Evolutionary conservation across 2,888 invertebrate genomes (phyloP).

Genomic region (Acanthosepion lycidas): DNA sequence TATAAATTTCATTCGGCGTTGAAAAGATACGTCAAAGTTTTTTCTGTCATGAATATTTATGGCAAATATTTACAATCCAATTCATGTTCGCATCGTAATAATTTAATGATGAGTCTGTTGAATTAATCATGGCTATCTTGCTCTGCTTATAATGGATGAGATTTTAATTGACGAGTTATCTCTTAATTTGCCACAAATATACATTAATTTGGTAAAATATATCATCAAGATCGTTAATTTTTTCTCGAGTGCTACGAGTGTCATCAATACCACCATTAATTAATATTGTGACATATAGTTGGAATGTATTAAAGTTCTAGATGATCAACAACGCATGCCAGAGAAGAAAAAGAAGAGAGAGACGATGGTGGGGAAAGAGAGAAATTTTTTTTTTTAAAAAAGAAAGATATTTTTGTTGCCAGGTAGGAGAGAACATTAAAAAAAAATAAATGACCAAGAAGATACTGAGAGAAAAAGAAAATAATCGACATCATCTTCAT

Average conservation of each 20-base stretch:
- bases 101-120: not conserved
- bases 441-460: no score
- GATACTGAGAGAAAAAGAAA: no score
- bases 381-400: no score
- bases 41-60: not conserved
- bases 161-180: conserved; percentile 33
- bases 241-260: not conserved
- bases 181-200: not conserved
- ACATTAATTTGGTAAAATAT: not conserved
- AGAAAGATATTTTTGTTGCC: no score
- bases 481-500: no score
- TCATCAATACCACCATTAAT: not conserved
- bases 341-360: not conserved
- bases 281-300: not conserved
- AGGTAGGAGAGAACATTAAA: no score
- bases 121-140: not conserved
- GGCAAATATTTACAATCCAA: not conserved
- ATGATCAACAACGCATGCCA: not conserved
- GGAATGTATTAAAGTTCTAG: not conserved
- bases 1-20: not conserved
- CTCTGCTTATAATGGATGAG: not conserved
- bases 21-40: not conserved
- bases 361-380: no score
- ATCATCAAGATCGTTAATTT: not conserved
- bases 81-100: not conserved